Evolutionary conservation across 1,140 invertebrate genomes (phyloP), one percentile per base, ranked within the genome.

Genomic region (Tetragnatha versicolor): DNA sequence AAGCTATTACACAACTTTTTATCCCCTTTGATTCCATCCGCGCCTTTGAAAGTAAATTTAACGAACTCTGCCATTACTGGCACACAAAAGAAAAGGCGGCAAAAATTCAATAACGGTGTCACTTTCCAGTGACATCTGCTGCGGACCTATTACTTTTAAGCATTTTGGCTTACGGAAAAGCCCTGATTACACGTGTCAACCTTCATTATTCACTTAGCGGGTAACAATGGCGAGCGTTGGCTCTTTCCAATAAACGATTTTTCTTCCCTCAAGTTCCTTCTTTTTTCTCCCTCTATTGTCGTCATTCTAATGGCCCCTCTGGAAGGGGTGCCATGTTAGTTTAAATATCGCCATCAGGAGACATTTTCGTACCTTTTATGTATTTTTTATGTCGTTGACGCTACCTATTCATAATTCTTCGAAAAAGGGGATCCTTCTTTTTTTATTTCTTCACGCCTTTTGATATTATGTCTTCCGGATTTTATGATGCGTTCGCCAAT

Each of bases 151-250:
- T 75, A 75, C 72, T 75, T 75, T 75, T 75, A 75, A 75, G 72
- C 72, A 63, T 61, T 75, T 75, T 33, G 58, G 29, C 47, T 29
- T 49, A 63, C 51, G 29, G 55, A 51, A 35, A 63, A 63, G 55
- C 51, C 55, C 72, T 75, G 72, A 75, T 75, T 75, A 75, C 72
- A 49, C 72, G 42, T 75, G 72, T 75, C 72, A 75, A 25, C 58
- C 10, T 75, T 75, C 72, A 75, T 75, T 63, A 75, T 63, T 75
- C 72, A 75, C 72, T 75, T 75, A 75, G 45, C 58, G n/a, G 45
- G 31, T 63, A 51, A 75, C 72, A 75, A 75, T 35, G 29, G 58
- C 29, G 20, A 75, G 53, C 58, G 51, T 29, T 75, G 72, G 58
- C 61, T 45, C 55, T 37, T 63, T 47, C 72, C 72, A 75, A 75